phyloP scores from a whole-genome alignment of 2,888 invertebrate genomes.

The Diarsia brunnea region DNA sequence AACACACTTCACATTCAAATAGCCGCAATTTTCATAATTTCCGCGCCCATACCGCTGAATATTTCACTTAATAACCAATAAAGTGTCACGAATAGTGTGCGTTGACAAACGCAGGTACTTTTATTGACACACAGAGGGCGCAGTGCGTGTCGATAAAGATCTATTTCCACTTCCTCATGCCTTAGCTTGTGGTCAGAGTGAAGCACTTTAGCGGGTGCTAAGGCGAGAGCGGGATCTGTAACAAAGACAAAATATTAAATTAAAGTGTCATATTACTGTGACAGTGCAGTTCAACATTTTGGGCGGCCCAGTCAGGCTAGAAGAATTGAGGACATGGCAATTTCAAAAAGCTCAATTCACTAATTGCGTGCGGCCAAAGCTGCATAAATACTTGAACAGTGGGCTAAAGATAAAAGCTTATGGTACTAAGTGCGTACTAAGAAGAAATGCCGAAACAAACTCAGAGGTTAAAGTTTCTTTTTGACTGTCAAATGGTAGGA shows the following conservation, averaged over 20 bases:
- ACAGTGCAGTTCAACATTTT: neutral
- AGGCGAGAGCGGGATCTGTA: neutral
- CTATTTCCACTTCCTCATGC: constrained; percentile 67
- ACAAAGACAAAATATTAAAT: neutral
- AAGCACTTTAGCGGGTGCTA: neutral
- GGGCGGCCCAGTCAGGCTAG: neutral
- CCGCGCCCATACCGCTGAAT: constrained; percentile 23
- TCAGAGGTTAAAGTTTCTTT: too few species aligned
- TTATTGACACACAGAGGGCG: constrained; percentile 59
- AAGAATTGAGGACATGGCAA: neutral
- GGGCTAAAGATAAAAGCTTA: neutral
- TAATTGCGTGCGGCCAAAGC: neutral
- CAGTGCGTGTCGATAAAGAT: constrained; percentile 73
- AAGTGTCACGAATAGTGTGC: constrained; percentile 59
- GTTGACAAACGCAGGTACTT: constrained; percentile 57
- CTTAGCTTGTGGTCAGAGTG: neutral
- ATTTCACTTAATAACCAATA: constrained; percentile 50
- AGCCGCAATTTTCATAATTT: constrained; percentile 34
- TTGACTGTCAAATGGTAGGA: too few species aligned
- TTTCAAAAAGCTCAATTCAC: neutral
- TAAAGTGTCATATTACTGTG: too few species aligned
- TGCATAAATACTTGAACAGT: neutral
- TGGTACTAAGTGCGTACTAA: too few species aligned
- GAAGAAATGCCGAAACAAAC: too few species aligned
- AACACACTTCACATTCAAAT: constrained; percentile 23